Base-by-base conservation (phyloP, 2,888 invertebrate species). In the Busseola fusca region DNA sequence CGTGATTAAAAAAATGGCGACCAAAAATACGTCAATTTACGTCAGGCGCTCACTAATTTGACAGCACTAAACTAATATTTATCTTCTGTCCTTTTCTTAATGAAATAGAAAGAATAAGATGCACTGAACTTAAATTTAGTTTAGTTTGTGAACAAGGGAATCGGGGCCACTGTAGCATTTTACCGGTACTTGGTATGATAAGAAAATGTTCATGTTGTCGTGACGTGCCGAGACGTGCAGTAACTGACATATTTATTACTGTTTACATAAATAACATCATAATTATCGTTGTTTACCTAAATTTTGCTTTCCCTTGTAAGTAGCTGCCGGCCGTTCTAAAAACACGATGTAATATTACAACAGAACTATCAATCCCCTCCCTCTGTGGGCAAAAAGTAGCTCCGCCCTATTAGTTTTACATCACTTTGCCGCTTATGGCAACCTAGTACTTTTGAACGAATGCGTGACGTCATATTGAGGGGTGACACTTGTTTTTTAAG, bases 361-460 rank as follows among this genome's bases (percentile, higher is more conserved):
- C 62, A 50, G 16, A 40, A 65, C 64, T 58, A 58, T 64, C 64
- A 54, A 62, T 14, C 50, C 27, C n/a, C n/a, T n/a, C 64, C 52
- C 25, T 34, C 30, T 50, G 37, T 37, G 48, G n/a, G 66, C 42
- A 82, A 79, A 79, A 79, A 72, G n/a, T 64, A 79, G 80, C 85
- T 72, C 84, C 87, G 84, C 86, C 88, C 85, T 81, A 79, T 77
- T 66, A 78, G 69, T 77, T 52, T 66, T 74, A 74, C 69, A 81
- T 83, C 86, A 80, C 80, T 85, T 86, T 72, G 64, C 64, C 48
- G 72, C 70, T 75, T 86, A 90, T 92, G 89, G 81, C 72, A 72
- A 84, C 92, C 90, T 90, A 87, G 91, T 92, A 90, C 85, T 78
- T 79, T 74, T 73, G 64, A 78, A 76, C 81, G 72, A 76, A 85